These are phyloP conservation scores for Heliconius himera DNA, from an alignment of 1,140 invertebrate species.

Conservation along the genomic window DNA sequence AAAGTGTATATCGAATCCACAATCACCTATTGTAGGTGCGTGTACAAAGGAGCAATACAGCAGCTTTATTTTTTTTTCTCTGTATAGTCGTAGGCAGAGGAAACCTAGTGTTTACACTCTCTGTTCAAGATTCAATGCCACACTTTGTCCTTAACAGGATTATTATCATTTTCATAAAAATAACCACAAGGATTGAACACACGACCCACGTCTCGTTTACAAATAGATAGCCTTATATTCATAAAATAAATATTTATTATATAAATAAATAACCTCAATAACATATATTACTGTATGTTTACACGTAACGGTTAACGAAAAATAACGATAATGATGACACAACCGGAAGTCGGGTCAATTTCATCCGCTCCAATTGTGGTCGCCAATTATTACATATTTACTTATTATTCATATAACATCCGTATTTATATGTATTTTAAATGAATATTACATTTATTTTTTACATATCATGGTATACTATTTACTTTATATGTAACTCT, in stretches of 20 bases:
- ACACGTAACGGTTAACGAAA: constrained; percentile 26
- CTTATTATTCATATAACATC: background rate
- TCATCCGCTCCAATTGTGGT: constrained; percentile 15
- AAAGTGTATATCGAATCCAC: no score
- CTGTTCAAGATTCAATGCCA: no score
- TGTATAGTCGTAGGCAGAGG: no score
- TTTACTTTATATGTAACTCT: no score
- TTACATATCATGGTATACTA: no score
- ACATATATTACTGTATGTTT: constrained; percentile 29
- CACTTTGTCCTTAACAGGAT: no score
- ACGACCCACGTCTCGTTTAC: no score
- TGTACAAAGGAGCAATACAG: no score
- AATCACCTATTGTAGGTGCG: no score
- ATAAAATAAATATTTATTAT: background rate
- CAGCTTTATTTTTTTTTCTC: no score
- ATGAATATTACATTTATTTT: background rate
- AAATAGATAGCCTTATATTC: background rate
- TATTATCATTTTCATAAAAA: no score
- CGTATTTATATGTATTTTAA: background rate
- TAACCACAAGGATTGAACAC: background rate
- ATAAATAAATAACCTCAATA: background rate
- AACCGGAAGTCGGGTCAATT: constrained; percentile 31
- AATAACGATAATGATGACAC: constrained; percentile 23
- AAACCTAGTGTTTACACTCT: no score
- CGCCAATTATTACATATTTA: constrained; percentile 3